Evolutionary conservation across 1,140 invertebrate species (phyloP).

Genomic region (Cydia pomonella): DNA sequence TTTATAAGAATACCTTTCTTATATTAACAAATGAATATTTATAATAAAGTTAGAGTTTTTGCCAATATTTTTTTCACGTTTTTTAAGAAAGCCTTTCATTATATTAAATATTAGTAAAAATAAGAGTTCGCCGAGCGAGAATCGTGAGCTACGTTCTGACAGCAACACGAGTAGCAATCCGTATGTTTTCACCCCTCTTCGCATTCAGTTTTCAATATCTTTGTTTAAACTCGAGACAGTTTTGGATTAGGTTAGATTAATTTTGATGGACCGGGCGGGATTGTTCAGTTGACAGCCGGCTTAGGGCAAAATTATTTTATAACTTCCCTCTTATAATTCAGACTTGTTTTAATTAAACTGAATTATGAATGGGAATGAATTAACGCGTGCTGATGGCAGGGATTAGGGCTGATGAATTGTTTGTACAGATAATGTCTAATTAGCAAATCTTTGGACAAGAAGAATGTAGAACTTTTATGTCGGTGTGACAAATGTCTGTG

Average conservation of each 20-base stretch:
- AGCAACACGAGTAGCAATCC: not conserved
- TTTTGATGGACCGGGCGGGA: slow-evolving; percentile 76
- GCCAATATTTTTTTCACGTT: no score
- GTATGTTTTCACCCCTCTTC: slow-evolving; percentile 47
- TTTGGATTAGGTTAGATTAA: slow-evolving; percentile 75
- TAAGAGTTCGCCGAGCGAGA: no score
- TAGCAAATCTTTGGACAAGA: not conserved
- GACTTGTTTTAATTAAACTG: slow-evolving; percentile 72
- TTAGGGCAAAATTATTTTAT: slow-evolving; percentile 71
- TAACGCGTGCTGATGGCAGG: slow-evolving; percentile 52
- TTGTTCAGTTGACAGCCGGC: slow-evolving; percentile 72
- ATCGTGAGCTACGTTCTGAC: no score
- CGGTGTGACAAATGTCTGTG: no score
- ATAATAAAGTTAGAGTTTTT: no score
- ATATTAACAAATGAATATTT: no score
- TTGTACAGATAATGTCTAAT: slow-evolving; percentile 31
- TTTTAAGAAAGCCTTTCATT: no score
- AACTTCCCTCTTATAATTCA: slow-evolving; percentile 66
- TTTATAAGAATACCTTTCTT: no score
- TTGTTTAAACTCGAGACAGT: slow-evolving; percentile 74
- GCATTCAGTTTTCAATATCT: slow-evolving; percentile 72
- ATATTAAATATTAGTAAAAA: no score
- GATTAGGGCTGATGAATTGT: slow-evolving; percentile 48
- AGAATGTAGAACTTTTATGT: not conserved
- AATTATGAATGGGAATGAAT: slow-evolving; percentile 55